Evolutionary conservation across 1,140 invertebrate genomes (phyloP).

Genomic region (Amphibalanus amphitrite): DNA sequence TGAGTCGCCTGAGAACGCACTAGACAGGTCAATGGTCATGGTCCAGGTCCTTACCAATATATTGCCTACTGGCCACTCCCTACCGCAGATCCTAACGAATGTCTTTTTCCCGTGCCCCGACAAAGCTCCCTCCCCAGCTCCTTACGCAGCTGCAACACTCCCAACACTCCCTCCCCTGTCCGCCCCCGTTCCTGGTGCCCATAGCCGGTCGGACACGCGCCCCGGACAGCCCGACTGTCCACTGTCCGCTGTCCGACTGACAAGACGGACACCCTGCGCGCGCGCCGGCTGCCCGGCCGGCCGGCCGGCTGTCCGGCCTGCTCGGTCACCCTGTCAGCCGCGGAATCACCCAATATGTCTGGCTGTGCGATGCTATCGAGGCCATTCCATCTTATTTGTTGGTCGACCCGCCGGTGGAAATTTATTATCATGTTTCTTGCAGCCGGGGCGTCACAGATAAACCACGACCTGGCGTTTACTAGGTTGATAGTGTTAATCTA

Average conservation of each 20-base stretch:
- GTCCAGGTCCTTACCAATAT: too few species aligned
- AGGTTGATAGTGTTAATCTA: not conserved
- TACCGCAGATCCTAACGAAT: too few species aligned
- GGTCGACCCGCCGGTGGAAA: not conserved
- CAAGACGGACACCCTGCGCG: not conserved
- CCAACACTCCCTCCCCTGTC: too few species aligned
- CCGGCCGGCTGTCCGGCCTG: not conserved
- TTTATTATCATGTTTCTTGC: slow-evolving; percentile 1
- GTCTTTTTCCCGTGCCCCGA: too few species aligned
- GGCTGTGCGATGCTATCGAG: not conserved
- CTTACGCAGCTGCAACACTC: too few species aligned
- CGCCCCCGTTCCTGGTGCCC: too few species aligned
- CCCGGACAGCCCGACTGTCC: not conserved
- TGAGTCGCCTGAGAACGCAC: too few species aligned
- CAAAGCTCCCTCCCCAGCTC: too few species aligned
- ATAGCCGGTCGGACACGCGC: not conserved
- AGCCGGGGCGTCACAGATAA: not conserved
- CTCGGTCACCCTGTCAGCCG: not conserved
- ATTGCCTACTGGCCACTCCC: too few species aligned
- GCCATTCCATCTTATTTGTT: slow-evolving; percentile 1
- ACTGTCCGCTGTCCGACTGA: not conserved
- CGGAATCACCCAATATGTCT: slow-evolving; percentile 1
- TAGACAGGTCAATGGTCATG: too few species aligned
- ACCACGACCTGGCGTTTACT: not conserved
- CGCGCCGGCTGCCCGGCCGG: too few species aligned